Percentiles rank a stretch among this genome's conserved stretches.
Conservation (phyloP, 2,113 vertebrate genomes). For the Pycnonotus jocosus region DNA sequence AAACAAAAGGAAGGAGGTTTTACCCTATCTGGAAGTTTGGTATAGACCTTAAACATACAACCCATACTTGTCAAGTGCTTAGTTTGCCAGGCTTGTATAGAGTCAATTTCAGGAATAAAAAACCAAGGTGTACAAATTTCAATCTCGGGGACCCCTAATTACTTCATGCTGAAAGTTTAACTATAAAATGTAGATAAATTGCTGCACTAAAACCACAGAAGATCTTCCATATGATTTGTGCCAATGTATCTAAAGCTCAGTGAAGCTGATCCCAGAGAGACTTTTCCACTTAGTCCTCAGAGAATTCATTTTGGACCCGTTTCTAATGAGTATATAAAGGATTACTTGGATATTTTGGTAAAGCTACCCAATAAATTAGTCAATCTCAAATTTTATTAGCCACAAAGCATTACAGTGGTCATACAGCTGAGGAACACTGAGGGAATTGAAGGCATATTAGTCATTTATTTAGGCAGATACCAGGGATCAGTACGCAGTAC, state of each 20-base stretch:
- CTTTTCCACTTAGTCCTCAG: slow-evolving; percentile 35
- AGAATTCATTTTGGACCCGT: slow-evolving; percentile 20
- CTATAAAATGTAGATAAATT: slow-evolving; percentile 69
- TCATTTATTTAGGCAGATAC: slow-evolving; percentile 53
- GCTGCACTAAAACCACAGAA: slow-evolving; percentile 63
- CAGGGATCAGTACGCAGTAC: slow-evolving; percentile 39
- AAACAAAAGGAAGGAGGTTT: slow-evolving; percentile 39
- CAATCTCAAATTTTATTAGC: slow-evolving; percentile 70
- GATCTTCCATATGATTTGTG: slow-evolving; percentile 55
- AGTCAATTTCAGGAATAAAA: slow-evolving; percentile 36
- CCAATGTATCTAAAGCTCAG: slow-evolving; percentile 53
- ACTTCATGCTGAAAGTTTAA: slow-evolving; percentile 68
- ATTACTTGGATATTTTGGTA: slow-evolving; percentile 71
- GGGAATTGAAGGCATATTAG: slow-evolving; percentile 39
- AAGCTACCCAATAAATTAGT: slow-evolving; percentile 68
- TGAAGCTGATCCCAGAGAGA: slow-evolving; percentile 51
- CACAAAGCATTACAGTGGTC: slow-evolving; percentile 25
- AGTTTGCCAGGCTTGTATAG: not conserved
- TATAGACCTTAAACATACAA: slow-evolving; percentile 31
- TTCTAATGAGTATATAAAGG: slow-evolving; percentile 59
- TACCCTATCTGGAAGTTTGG: slow-evolving; percentile 11
- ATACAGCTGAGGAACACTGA: slow-evolving; percentile 40
- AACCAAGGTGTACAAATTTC: slow-evolving; percentile 63
- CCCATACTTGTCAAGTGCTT: not conserved
- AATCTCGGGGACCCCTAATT: slow-evolving; percentile 69